Base-by-base conservation (phyloP, 1,140 invertebrate species). In the Tetramorium simillimum region DNA sequence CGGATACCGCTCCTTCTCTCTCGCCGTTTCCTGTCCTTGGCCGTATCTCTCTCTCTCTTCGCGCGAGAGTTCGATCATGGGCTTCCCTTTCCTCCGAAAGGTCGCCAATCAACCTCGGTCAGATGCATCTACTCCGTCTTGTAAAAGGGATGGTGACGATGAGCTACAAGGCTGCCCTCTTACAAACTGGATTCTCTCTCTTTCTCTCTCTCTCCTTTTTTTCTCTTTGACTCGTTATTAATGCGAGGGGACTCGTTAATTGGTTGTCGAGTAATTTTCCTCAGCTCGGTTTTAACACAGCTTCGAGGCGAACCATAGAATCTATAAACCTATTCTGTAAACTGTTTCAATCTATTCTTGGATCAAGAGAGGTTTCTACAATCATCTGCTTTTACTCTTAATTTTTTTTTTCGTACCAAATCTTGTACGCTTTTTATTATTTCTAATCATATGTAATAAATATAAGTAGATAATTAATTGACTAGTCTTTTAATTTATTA, bases 241-340 rank as follows among this genome's bases (percentile, higher is more conserved):
- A 85, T 69, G 12, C 78, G 24, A 70, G 37, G 12, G 53, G 63
- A 65, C 75, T 43, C 24, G 46, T 87, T 87, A 87, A 88, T 87
- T 87, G 62, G 14, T 10, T 49, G 76, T 49, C 33, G 43, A 82
- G 65, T 75, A 75, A 12, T 76, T 75, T 49, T 73, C 51, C 73
- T 82, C 58, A 33, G 56, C 69, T 37, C 12, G 53, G 12, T 81
- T 63, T 62, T 78, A 75, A 86, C 18, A 28, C 18, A 28, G 12
- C 33, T 69, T 28, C 51, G 21, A 58, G 56, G 43, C 56, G 16
- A 81, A n/a, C 4, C 28, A 46, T 80, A 67, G 7, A 69, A 24
- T 53, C 49, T 24, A 53, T 70, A 70, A 70, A 58, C 1, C 10
- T 81, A 56, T 70, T 40, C 21, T 69, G 12, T 53, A 7, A 70